These are phyloP conservation scores for Phrynocephalus vlangalii DNA, from an alignment of 2,797 vertebrate genomes.

Conservation along the genomic window DNA sequence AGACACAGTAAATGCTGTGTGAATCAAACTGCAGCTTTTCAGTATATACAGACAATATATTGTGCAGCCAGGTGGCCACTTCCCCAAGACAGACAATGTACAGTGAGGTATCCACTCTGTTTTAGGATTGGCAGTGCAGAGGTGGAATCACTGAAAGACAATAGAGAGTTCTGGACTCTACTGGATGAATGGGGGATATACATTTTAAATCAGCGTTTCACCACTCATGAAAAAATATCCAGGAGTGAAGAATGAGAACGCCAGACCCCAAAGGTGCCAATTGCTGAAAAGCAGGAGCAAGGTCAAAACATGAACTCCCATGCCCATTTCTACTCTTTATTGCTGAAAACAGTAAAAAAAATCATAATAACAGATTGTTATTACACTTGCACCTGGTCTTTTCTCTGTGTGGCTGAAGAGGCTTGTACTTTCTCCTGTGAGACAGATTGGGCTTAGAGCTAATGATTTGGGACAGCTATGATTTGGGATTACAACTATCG, in stretches of 20 bases:
- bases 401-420: neutral
- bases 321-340: neutral
- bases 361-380: neutral
- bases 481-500: neutral
- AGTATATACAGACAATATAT: neutral
- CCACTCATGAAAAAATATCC: neutral
- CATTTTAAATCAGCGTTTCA: neutral
- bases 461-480: neutral
- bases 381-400: neutral
- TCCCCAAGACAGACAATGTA: neutral
- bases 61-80: neutral
- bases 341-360: neutral
- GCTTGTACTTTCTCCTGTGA: neutral
- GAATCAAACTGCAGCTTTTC: too few relatives aligned
- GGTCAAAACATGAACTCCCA: neutral
- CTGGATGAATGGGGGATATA: neutral
- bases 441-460: neutral
- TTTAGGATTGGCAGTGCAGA: neutral
- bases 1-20: too few relatives aligned
- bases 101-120: neutral
- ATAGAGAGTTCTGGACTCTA: neutral
- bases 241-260: neutral
- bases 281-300: neutral
- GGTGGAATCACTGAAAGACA: neutral
- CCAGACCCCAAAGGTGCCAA: neutral